Evolutionary conservation across 1,140 invertebrate genomes (phyloP).

Genomic region (Dolichoris vasculosae): DNA sequence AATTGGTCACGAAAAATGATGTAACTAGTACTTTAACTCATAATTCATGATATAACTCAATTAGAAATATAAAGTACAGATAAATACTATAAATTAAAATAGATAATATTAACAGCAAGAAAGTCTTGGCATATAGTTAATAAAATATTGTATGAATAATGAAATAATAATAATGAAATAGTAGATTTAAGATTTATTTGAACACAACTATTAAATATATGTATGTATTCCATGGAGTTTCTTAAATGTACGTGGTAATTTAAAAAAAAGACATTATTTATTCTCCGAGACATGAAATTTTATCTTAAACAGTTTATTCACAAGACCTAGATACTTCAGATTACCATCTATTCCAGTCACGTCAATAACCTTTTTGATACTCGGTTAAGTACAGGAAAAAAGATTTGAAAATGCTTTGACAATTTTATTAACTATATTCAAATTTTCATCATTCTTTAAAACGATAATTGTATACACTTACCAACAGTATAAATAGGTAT

Average conservation of each 20-base stretch:
- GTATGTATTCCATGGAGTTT: neutral
- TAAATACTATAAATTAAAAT: too few species aligned
- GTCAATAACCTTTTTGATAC: neutral
- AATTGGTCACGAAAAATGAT: too few species aligned
- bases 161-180: too few species aligned
- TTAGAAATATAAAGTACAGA: too few species aligned
- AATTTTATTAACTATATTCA: constrained; percentile 4
- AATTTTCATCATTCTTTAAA: neutral
- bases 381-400: neutral
- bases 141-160: neutral
- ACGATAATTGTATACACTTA: neutral
- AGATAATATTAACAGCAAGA: neutral
- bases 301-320: neutral
- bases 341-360: constrained; percentile 4
- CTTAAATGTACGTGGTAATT: neutral
- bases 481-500: neutral
- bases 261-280: neutral
- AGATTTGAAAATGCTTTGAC: neutral
- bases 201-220: too few species aligned
- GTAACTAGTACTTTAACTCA: too few species aligned
- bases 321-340: neutral
- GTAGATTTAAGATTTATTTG: too few species aligned
- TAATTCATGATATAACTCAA: too few species aligned
- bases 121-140: neutral
- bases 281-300: neutral